phyloP scores from a whole-genome alignment of 2,113 vertebrate genomes.

The Ibidorhyncha struthersii region DNA sequence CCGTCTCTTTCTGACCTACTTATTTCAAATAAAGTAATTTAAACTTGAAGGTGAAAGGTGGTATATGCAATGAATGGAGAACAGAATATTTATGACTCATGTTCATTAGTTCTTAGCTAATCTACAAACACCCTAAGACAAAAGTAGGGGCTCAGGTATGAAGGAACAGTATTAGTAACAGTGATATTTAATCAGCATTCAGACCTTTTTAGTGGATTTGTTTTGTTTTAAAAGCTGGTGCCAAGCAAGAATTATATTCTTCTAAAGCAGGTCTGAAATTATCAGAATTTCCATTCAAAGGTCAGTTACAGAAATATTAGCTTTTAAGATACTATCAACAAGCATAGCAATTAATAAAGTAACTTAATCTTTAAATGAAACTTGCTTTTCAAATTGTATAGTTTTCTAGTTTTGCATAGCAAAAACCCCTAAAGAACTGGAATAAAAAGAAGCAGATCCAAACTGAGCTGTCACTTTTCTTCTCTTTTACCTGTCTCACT shows the following conservation, averaged over 20 bases:
- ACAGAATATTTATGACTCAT: not conserved
- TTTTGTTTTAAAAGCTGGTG: not conserved
- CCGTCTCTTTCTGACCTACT: not conserved
- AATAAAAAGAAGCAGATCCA: not conserved
- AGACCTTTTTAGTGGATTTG: not conserved
- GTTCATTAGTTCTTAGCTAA: not conserved
- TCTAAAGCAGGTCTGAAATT: not conserved
- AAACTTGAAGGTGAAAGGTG: not conserved
- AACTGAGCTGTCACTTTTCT: not conserved
- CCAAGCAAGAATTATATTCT: not conserved
- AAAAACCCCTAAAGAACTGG: not conserved
- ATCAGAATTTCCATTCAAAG: not conserved
- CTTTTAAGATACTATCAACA: not conserved
- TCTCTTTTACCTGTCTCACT: not conserved
- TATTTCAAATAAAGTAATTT: not conserved
- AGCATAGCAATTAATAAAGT: not conserved
- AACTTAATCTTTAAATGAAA: not conserved
- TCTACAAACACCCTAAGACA: not conserved
- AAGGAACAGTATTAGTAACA: not conserved
- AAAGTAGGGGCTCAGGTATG: not conserved
- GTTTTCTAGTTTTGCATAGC: not conserved
- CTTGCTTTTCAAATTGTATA: not conserved
- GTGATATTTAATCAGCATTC: not conserved
- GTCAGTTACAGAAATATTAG: not conserved
- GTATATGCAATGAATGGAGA: not conserved